Percentiles rank a stretch among this genome's conserved stretches.
phyloP scores from a whole-genome alignment of 2,888 invertebrate genomes.

The Gandaritis pyraliata region DNA sequence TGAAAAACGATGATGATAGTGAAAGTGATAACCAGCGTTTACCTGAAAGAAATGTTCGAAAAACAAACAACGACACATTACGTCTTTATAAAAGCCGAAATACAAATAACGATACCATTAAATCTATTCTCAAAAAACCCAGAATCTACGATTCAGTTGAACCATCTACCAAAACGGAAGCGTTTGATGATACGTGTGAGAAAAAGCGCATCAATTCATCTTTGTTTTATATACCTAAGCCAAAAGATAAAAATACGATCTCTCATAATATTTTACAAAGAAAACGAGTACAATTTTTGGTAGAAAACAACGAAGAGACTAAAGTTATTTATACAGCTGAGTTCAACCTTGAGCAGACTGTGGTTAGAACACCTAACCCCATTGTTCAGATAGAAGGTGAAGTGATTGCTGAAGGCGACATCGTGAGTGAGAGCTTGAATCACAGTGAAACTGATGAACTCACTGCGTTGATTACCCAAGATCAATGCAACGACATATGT shows the following conservation, averaged over 20 bases:
- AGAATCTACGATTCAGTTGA: constrained; percentile 68
- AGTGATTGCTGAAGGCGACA: constrained; percentile 67
- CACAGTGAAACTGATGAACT: constrained; percentile 49
- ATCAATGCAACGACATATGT: constrained; percentile 43
- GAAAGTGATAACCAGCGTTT: constrained; percentile 78
- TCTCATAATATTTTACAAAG: constrained; percentile 77
- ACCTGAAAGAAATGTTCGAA: constrained; percentile 65
- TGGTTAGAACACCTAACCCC: constrained; percentile 49
- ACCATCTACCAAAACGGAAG: constrained; percentile 58
- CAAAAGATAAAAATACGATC: constrained; percentile 66
- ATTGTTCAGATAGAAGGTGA: constrained; percentile 62
- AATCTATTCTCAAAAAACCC: constrained; percentile 86
- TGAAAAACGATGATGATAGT: constrained; percentile 76
- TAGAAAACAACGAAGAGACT: constrained; percentile 84
- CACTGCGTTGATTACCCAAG: constrained; percentile 54
- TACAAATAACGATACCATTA: constrained; percentile 76
- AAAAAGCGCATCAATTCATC: constrained; percentile 71
- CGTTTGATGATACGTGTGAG: constrained; percentile 62
- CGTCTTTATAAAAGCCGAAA: constrained; percentile 66
- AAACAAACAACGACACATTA: constrained; percentile 54
- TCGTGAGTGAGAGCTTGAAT: constrained; percentile 70
- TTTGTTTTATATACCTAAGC: constrained; percentile 87
- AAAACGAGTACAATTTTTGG: constrained; percentile 89
- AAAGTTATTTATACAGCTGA: constrained; percentile 80
- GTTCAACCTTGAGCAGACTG: constrained; percentile 70